Conservation (phyloP, 2,888 invertebrate genomes). For the Euclidia mi region DNA sequence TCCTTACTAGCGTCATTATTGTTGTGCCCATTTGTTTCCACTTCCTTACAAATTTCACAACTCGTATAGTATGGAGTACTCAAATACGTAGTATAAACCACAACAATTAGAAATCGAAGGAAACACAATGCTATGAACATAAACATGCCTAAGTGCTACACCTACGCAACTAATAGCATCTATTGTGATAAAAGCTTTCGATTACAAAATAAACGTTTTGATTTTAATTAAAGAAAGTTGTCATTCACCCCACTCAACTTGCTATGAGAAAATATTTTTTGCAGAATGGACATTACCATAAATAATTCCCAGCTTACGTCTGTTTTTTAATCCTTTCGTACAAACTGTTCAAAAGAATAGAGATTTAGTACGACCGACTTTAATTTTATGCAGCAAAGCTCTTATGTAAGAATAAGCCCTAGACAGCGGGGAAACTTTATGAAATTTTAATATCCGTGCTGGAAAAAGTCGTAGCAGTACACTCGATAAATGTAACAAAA, state of each 20-base stretch:
- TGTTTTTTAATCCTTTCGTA: conserved; percentile 68
- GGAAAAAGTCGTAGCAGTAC: conserved; percentile 63
- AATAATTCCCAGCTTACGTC: conserved; percentile 44
- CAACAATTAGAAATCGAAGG: too few species aligned
- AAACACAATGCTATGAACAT: too few species aligned
- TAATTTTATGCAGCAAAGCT: conserved; percentile 75
- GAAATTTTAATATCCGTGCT: conserved; percentile 79
- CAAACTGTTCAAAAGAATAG: conserved; percentile 66
- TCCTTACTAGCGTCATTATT: conserved; percentile 23
- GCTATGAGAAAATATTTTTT: conserved; percentile 26
- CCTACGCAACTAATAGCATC: not conserved
- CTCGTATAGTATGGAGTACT: not conserved
- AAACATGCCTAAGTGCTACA: not conserved
- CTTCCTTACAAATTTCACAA: conserved; percentile 4
- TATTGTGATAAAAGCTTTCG: not conserved
- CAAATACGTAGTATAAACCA: not conserved
- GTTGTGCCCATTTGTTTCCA: conserved; percentile 9
- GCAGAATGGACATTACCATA: conserved; percentile 55
- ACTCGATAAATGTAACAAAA: conserved; percentile 54
- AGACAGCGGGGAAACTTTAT: conserved; percentile 73
- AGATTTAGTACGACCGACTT: conserved; percentile 74
- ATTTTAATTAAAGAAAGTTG: conserved; percentile 18
- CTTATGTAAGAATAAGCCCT: conserved; percentile 75
- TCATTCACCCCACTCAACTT: conserved; percentile 21
- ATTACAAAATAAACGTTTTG: conserved; percentile 3